Conservation (phyloP, 2,113 vertebrate species). For the Neogobius melanostomus region DNA sequence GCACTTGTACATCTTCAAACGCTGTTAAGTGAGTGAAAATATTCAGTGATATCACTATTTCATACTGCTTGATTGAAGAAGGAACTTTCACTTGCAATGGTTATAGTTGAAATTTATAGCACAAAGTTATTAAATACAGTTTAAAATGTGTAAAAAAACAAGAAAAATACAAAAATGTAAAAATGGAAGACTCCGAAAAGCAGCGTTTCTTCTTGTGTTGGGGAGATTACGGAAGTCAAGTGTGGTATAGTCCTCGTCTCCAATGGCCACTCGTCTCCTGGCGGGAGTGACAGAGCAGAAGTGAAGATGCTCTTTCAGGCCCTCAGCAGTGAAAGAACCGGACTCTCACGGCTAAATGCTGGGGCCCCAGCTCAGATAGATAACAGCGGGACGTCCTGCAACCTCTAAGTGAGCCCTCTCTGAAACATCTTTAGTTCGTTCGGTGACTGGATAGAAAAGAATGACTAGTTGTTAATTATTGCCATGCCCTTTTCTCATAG, state of each 20-base stretch:
- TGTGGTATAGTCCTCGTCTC: constrained; percentile 44
- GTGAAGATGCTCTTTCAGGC: constrained; percentile 64
- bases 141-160: no score
- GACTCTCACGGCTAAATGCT: constrained; percentile 53
- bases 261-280: constrained; percentile 44
- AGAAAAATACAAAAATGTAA: no score
- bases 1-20: no score
- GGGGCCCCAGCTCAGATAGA: constrained; percentile 49
- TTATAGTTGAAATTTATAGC: no score
- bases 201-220: constrained; percentile 27
- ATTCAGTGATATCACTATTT: no score
- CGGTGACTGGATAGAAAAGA: background rate
- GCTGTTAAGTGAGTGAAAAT: no score
- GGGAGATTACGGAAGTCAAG: constrained; percentile 70
- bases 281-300: constrained; percentile 41
- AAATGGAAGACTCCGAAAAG: background rate
- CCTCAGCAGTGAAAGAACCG: constrained; percentile 46
- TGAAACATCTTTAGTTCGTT: constrained; percentile 39
- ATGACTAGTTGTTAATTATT: background rate
- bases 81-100: no score
- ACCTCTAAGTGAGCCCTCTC: constrained; percentile 40
- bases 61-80: no score
- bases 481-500: no score
- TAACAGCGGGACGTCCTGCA: constrained; percentile 40
- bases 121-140: no score